phyloP scores from a whole-genome alignment of 2,113 vertebrate genomes.

The Formicarius rufipectus region DNA sequence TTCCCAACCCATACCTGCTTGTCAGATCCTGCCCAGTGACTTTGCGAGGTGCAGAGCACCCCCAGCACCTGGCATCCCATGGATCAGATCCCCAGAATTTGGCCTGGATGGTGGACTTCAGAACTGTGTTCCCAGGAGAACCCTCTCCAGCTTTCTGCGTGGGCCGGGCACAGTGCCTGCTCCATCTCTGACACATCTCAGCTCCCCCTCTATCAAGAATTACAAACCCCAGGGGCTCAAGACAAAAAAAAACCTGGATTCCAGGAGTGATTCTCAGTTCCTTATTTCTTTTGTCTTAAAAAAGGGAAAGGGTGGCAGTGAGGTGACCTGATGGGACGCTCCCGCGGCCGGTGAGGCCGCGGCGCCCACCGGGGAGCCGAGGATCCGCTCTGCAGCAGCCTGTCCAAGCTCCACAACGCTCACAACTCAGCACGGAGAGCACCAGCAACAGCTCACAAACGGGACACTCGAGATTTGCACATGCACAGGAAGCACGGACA shows the following conservation, averaged over 20 bases:
- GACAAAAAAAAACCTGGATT: not conserved
- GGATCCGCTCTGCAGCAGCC: not conserved
- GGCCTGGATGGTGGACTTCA: not conserved
- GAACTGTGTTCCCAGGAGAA: not conserved
- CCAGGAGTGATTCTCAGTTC: not conserved
- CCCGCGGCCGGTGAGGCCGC: not conserved
- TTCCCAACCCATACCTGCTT: slow-evolving; percentile 43
- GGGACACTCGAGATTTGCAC: slow-evolving; percentile 68
- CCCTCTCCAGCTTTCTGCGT: not conserved
- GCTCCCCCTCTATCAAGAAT: not conserved
- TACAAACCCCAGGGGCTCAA: not conserved
- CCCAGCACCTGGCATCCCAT: not conserved
- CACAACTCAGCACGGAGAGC: slow-evolving; percentile 63
- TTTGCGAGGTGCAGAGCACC: not conserved
- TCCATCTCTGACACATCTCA: not conserved
- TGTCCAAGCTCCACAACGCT: slow-evolving; percentile 45
- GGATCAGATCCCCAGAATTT: not conserved
- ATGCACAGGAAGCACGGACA: slow-evolving; percentile 78
- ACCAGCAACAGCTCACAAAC: slow-evolving; percentile 61
- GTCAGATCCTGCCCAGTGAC: not conserved
- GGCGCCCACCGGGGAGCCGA: not conserved
- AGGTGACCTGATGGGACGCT: not conserved
- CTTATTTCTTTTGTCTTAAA: not conserved
- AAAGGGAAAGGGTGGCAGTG: slow-evolving; percentile 20
- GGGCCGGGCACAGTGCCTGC: not conserved